Conservation (phyloP, 2,888 invertebrate genomes). For the Tenthredo mesomela region DNA sequence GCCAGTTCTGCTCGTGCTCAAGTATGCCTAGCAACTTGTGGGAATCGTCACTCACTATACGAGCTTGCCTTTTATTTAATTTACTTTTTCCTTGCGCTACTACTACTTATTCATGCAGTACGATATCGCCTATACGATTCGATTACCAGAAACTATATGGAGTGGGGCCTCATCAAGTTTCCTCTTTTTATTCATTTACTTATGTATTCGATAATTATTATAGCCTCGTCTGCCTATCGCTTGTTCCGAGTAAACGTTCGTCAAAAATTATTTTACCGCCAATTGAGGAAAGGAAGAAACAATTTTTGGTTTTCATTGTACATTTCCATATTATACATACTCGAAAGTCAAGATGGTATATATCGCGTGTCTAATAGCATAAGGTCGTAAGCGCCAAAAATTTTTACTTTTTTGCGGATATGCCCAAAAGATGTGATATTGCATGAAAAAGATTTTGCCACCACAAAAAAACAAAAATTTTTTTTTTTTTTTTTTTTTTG, state of each 20-base stretch:
- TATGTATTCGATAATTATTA: background rate
- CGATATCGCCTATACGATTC: background rate
- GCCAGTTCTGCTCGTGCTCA: background rate
- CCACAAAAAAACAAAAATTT: too few species aligned
- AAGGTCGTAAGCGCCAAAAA: too few species aligned
- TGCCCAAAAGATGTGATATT: too few species aligned
- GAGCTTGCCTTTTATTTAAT: constrained; percentile 14
- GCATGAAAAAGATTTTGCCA: too few species aligned
- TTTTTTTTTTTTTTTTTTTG: too few species aligned
- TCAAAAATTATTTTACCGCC: too few species aligned
- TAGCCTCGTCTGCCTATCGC: background rate
- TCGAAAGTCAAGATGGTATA: background rate
- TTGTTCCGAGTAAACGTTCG: background rate
- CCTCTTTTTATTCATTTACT: background rate
- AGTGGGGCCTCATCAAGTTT: background rate
- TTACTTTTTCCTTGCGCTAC: constrained; percentile 26
- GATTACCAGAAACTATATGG: background rate
- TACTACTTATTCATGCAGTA: background rate
- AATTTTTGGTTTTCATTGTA: background rate
- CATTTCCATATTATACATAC: background rate
- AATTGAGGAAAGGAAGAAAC: background rate
- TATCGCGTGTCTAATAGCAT: too few species aligned
- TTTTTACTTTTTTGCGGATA: too few species aligned
- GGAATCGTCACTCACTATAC: constrained; percentile 24
- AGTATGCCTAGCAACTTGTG: background rate